These are phyloP conservation scores for Glossophaga mutica DNA, from an alignment of 2,797 vertebrate species.

Conservation along the genomic window DNA sequence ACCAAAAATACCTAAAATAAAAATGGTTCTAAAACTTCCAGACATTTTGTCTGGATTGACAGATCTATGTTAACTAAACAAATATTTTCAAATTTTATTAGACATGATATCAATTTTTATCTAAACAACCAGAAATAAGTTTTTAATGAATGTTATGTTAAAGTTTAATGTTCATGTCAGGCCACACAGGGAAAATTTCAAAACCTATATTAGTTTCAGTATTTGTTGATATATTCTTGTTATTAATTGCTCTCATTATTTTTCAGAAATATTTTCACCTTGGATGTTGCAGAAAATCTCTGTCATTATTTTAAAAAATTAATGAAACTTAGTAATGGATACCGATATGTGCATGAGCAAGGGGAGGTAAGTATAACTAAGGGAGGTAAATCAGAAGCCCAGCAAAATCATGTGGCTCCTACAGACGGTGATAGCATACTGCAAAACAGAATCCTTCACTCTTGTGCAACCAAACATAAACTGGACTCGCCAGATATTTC, in stretches of 20 bases:
- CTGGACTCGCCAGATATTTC: conserved; percentile 59
- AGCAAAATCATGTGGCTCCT: conserved; percentile 48
- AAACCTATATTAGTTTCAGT: not conserved
- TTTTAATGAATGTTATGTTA: not conserved
- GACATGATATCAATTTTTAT: not conserved
- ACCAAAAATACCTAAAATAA: conserved; percentile 49
- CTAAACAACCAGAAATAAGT: not conserved
- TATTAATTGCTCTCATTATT: conserved; percentile 24
- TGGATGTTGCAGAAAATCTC: conserved; percentile 76
- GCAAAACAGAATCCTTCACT: conserved; percentile 69
- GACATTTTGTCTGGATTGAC: conserved; percentile 33
- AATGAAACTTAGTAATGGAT: conserved; percentile 87
- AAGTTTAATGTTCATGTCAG: conserved; percentile 28
- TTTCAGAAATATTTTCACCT: conserved; percentile 75
- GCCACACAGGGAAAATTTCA: not conserved
- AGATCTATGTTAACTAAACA: conserved; percentile 34
- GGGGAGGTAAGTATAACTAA: conserved; percentile 74
- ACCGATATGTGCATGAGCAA: conserved; percentile 87
- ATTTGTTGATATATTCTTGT: not conserved
- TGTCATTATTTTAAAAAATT: conserved; percentile 82
- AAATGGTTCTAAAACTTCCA: conserved; percentile 50
- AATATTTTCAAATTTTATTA: conserved; percentile 35
- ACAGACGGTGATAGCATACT: conserved; percentile 46
- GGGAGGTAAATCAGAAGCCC: conserved; percentile 69
- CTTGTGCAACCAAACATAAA: conserved; percentile 68